Evolutionary conservation across 2,113 vertebrate genomes (phyloP).

Genomic region (Cyrtonyx montezumae): DNA sequence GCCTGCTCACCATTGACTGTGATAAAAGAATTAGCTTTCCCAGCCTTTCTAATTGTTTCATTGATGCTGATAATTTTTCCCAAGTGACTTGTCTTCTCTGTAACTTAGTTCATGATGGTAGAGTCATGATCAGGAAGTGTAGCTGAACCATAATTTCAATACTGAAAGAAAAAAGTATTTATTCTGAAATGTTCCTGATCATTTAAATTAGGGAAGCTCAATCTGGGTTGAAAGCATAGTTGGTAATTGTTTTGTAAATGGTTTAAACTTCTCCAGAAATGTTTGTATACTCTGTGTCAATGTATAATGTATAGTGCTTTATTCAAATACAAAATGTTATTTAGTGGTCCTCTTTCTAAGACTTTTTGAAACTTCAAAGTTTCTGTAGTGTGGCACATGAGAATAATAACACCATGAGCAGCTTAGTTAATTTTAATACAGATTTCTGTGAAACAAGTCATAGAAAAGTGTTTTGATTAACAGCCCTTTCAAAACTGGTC

Average conservation of each 20-base stretch:
- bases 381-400: background rate
- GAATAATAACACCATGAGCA: background rate
- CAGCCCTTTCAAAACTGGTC: background rate
- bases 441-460: background rate
- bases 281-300: background rate
- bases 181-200: background rate
- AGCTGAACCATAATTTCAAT: background rate
- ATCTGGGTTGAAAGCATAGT: background rate
- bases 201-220: background rate
- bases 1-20: background rate
- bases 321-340: background rate
- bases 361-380: background rate
- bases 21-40: background rate
- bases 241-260: background rate
- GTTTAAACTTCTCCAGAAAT: background rate
- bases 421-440: background rate
- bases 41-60: background rate
- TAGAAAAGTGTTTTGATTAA: background rate
- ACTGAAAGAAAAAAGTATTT: background rate
- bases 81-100: background rate
- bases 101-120: background rate
- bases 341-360: background rate
- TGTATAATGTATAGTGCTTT: background rate
- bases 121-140: background rate
- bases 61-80: background rate